Conservation (phyloP, 2,113 vertebrate species). For the Procavia capensis region DNA sequence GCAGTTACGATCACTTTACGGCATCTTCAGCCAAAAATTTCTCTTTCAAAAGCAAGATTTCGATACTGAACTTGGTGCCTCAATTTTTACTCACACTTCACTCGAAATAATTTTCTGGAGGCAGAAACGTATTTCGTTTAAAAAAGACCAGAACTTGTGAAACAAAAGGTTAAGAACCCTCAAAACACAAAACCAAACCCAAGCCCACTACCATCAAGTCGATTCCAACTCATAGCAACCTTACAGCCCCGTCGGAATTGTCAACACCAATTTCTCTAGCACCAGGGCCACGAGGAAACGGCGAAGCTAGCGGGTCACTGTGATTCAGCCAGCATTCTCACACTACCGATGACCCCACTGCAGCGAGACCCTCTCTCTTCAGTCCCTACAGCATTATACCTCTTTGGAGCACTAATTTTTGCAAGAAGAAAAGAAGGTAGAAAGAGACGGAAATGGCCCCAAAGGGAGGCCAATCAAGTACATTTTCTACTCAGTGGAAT, state of each 20-base stretch:
- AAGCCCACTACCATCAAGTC: too few species aligned
- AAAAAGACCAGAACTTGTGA: not conserved
- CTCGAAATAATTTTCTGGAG: not conserved
- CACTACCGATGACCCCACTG: not conserved
- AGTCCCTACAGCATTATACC: not conserved
- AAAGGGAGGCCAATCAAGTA: not conserved
- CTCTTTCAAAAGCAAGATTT: not conserved
- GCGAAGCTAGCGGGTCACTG: too few species aligned
- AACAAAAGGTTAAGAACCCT: not conserved
- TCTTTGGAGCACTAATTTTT: not conserved
- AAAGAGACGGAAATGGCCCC: not conserved
- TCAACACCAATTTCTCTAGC: not conserved
- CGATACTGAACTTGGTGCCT: not conserved
- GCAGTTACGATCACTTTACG: not conserved
- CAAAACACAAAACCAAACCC: too few species aligned
- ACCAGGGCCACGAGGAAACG: not conserved
- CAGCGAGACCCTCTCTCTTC: not conserved
- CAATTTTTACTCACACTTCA: not conserved
- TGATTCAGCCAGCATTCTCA: not conserved
- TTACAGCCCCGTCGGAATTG: rapidly evolving
- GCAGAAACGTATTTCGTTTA: not conserved
- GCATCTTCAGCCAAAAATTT: not conserved
- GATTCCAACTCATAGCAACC: too few species aligned
- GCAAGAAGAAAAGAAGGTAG: not conserved
- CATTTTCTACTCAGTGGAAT: not conserved